Percentiles rank a stretch among this genome's conserved stretches.
These are phyloP conservation scores for Alitta virens DNA, from an alignment of 2,888 invertebrate species.

Conservation along the genomic window DNA sequence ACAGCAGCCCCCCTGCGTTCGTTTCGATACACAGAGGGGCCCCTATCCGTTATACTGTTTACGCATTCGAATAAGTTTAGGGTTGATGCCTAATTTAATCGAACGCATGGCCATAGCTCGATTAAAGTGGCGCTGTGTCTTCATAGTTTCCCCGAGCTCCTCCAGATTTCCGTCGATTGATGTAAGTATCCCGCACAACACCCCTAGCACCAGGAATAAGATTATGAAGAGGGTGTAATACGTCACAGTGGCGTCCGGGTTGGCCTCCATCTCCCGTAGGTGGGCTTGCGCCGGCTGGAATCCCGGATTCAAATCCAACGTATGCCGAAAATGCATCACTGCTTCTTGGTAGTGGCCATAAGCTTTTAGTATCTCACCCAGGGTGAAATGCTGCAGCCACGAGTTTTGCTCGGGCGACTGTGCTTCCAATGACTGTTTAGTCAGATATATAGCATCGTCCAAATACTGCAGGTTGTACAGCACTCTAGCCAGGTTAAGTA, in stretches of 20 bases:
- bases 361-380: conserved; percentile 87
- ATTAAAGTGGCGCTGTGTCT: conserved; percentile 81
- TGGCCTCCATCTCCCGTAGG: conserved; percentile 76
- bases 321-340: conserved; percentile 76
- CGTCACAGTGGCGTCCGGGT: conserved; percentile 78
- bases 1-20: too few relatives aligned
- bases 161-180: conserved; percentile 64
- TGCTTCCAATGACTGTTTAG: conserved; percentile 78
- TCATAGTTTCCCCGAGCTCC: conserved; percentile 53
- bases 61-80: conserved; percentile 37
- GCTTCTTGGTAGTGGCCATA: conserved; percentile 88
- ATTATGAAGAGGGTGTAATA: conserved; percentile 85
- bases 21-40: too few relatives aligned
- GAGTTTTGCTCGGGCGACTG: conserved; percentile 82
- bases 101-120: conserved; percentile 87
- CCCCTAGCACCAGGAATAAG: conserved; percentile 74
- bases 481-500: conserved; percentile 80
- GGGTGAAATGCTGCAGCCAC: conserved; percentile 88
- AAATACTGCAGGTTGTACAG: conserved; percentile 82
- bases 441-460: conserved; percentile 85
- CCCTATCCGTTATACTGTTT: conserved; percentile 25
- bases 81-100: conserved; percentile 61
- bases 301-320: conserved; percentile 79
- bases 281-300: conserved; percentile 79
- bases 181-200: conserved; percentile 78